Percentiles rank a stretch among this genome's conserved stretches.
Evolutionary conservation across 2,888 invertebrate genomes (phyloP).

Genomic region (Cenopis cana): DNA sequence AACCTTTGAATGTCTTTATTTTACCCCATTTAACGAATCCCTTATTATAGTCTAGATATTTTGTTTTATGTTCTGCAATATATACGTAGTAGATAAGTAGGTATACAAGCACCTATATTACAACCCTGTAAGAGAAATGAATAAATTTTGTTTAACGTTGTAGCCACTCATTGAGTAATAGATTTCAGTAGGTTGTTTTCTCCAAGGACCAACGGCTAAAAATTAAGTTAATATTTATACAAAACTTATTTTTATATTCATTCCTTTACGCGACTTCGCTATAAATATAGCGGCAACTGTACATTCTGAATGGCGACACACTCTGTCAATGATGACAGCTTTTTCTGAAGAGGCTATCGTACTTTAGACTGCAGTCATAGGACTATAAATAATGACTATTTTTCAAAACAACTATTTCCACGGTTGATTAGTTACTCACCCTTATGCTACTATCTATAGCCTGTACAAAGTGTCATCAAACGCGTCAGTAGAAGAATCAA

Average conservation of each 20-base stretch:
- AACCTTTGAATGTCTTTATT: no score
- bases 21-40: no score
- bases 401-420: no score
- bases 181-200: constrained; percentile 38
- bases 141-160: background rate
- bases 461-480: no score
- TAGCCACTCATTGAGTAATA: constrained; percentile 10
- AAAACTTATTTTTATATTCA: constrained; percentile 47
- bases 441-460: no score
- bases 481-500: no score
- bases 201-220: constrained; percentile 46
- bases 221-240: constrained; percentile 40
- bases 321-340: constrained; percentile 1
- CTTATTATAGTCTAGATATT: background rate
- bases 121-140: background rate
- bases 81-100: no score
- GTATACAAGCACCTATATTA: background rate
- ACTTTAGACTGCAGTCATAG: background rate
- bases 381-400: no score
- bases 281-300: constrained; percentile 28
- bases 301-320: constrained; percentile 28
- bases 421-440: no score
- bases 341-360: background rate
- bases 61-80: no score
- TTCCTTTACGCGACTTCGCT: constrained; percentile 35